Conservation (phyloP, 1,140 invertebrate species). For the Drosophila rufa region DNA sequence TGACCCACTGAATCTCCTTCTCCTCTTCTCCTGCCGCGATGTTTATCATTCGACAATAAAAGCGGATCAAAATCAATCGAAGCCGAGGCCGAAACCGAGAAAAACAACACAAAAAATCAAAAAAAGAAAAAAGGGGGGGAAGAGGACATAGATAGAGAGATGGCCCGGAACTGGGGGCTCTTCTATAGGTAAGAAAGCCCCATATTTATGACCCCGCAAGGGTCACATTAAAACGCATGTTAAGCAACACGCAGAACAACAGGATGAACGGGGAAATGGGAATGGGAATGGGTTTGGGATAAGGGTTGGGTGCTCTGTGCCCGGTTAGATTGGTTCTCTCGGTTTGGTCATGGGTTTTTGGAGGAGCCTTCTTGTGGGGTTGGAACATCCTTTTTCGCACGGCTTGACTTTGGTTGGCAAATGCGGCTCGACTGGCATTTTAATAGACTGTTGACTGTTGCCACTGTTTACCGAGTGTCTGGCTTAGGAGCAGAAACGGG, state of each 20-base stretch:
- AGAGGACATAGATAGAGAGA: neutral
- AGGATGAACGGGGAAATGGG: conserved; percentile 12
- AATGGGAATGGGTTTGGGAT: conserved; percentile 12
- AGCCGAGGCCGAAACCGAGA: conserved; percentile 11
- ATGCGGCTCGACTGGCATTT: conserved; percentile 73
- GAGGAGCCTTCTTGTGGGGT: neutral
- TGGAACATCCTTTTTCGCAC: conserved; percentile 64
- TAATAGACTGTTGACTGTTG: conserved; percentile 76
- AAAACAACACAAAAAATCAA: conserved; percentile 6
- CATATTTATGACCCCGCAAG: conserved; percentile 80
- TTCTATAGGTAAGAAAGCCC: conserved; percentile 31
- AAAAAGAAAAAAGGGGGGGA: neutral
- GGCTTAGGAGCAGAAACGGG: neutral
- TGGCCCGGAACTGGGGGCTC: neutral
- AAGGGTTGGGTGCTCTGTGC: neutral
- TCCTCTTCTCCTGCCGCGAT: conserved; percentile 1
- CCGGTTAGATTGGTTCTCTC: neutral
- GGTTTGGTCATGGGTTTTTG: conserved; percentile 7
- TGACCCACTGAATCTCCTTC: conserved; percentile 17
- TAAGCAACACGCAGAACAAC: conserved; percentile 60
- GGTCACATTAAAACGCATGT: conserved; percentile 84
- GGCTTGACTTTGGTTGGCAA: conserved; percentile 48
- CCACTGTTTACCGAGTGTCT: conserved; percentile 72
- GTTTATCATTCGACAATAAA: conserved; percentile 66
- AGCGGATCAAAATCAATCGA: conserved; percentile 72